Evolutionary conservation across 2,797 vertebrate genomes (phyloP).

Genomic region (Neosilurus mollespiculum): DNA sequence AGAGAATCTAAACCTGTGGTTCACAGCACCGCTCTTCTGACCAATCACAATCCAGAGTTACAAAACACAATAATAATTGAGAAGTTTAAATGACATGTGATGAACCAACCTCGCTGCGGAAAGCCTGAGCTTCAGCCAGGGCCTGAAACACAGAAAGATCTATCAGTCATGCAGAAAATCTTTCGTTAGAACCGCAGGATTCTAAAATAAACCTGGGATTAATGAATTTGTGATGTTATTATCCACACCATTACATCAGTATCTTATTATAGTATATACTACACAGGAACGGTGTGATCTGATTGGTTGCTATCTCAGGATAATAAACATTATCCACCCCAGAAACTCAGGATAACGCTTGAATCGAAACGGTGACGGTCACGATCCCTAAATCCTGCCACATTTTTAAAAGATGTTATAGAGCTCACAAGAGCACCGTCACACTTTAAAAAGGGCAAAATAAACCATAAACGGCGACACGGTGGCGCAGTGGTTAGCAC

Average conservation of each 20-base stretch:
- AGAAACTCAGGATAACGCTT: too few relatives aligned
- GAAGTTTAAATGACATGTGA: neutral
- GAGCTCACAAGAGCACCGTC: too few relatives aligned
- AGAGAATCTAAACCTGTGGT: neutral
- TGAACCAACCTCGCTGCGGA: constrained; percentile 62
- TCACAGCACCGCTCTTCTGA: neutral
- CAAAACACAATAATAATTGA: neutral
- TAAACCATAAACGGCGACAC: too few relatives aligned
- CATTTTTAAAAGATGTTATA: too few relatives aligned
- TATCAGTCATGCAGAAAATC: neutral
- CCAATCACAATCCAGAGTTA: neutral
- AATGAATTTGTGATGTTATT: neutral
- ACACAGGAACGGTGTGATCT: neutral
- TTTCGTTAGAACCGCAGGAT: too few relatives aligned
- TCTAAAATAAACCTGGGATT: too few relatives aligned
- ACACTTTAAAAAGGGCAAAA: too few relatives aligned
- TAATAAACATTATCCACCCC: too few relatives aligned
- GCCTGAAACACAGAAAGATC: constrained; percentile 60
- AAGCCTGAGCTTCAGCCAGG: constrained; percentile 41
- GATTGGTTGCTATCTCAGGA: too few relatives aligned
- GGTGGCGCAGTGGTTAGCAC: too few relatives aligned
- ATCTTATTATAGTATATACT: neutral
- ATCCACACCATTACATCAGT: neutral
- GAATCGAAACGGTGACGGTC: too few relatives aligned
- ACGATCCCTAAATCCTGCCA: too few relatives aligned